These are phyloP conservation scores for Scylla paramamosain DNA, from an alignment of 1,140 invertebrate genomes.

Conservation along the genomic window DNA sequence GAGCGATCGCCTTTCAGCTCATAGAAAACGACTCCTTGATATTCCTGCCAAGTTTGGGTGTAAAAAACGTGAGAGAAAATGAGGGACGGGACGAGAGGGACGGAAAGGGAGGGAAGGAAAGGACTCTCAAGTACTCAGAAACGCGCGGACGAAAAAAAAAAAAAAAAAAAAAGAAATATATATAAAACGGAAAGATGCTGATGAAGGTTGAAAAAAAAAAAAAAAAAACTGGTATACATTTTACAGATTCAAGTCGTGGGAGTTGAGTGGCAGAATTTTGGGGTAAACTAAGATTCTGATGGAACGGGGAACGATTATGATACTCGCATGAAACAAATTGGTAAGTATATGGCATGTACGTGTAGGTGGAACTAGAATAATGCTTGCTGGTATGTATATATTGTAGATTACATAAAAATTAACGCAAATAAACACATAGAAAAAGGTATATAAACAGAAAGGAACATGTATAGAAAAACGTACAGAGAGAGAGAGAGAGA, in stretches of 20 bases:
- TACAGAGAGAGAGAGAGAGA: too few species aligned
- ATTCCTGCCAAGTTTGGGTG: not conserved
- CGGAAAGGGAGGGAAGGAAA: not conserved
- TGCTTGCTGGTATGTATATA: too few species aligned
- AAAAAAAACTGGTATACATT: not conserved
- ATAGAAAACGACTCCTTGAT: not conserved
- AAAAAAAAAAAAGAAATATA: not conserved
- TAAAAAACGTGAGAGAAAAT: not conserved
- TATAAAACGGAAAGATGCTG: not conserved
- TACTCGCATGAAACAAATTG: too few species aligned
- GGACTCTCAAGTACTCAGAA: not conserved
- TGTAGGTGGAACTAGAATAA: too few species aligned
- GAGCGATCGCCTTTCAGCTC: not conserved
- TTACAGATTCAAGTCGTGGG: not conserved
- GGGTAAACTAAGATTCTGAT: too few species aligned
- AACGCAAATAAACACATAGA: too few species aligned
- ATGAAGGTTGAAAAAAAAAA: not conserved
- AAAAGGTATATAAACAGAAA: too few species aligned
- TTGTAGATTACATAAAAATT: too few species aligned
- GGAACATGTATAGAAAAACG: too few species aligned
- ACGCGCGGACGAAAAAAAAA: not conserved
- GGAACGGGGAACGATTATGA: too few species aligned
- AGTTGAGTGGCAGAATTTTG: too few species aligned
- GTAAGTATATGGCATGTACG: too few species aligned
- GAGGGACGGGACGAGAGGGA: not conserved